Base-by-base conservation (phyloP, 1,140 invertebrate genomes). In the Panulirus ornatus region DNA sequence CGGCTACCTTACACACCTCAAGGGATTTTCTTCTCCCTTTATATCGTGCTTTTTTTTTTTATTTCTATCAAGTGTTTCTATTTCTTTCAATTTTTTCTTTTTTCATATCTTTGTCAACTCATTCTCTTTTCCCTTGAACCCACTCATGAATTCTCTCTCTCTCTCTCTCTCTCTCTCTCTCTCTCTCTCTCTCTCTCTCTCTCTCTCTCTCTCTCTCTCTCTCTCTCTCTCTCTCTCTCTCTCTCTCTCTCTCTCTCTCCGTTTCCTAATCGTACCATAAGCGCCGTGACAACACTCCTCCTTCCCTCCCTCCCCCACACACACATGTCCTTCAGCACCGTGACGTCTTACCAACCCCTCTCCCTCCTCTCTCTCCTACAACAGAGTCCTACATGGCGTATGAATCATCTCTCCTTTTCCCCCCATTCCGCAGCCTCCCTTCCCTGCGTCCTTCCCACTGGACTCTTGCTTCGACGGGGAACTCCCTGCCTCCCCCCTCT, bases 231-330 rank as follows among this genome's bases (percentile, higher is more conserved):
- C 82, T 84, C 58, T 70, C 82, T 70, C 58, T 70, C 36, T 70
- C 54, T 30, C 47, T 82, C 47, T 82, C 75, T 78, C 38, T 78
- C 75, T 47, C 47, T 82, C 42, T 58, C 44, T 40, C 19, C 78
- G 1, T 40, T 78, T 34, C 19, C n/a, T n/a, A n/a, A n/a, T n/a
- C n/a, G n/a, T n/a, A n/a, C n/a, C n/a, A n/a, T n/a, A n/a, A n/a
- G n/a, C n/a, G n/a, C n/a, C n/a, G n/a, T n/a, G n/a, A n/a, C n/a
- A n/a, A n/a, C n/a, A n/a, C n/a, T n/a, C n/a, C 75, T 47, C 75
- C n/a, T 40, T 44, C 38, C 27, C 75, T 78, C 40, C n/a, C 75
- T 44, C 2, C n/a, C 38, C 2, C 73, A 27, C n/a, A n/a, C n/a
- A n/a, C n/a, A n/a, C n/a, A n/a, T n/a, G n/a, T n/a, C n/a, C n/a